Conservation (phyloP, 2,113 vertebrate species). For the Calyptomena viridis region DNA sequence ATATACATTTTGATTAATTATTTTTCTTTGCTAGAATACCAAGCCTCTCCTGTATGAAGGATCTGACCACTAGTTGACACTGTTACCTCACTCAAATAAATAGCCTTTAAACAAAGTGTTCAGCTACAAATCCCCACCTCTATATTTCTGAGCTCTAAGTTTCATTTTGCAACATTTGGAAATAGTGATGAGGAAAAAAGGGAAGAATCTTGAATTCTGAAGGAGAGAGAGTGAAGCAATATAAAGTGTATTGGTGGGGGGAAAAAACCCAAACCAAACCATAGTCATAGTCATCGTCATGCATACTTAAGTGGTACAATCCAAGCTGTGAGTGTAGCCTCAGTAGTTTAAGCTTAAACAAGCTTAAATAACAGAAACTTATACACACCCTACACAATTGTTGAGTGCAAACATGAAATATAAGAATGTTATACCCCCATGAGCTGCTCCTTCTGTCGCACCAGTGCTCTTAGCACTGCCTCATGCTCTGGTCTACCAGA, state of each 20-base stretch:
- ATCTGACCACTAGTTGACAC: constrained; percentile 54
- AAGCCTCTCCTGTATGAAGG: neutral
- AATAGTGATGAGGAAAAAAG: neutral
- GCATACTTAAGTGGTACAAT: neutral
- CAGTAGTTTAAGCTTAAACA: neutral
- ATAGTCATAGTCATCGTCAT: neutral
- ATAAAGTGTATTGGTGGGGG: neutral
- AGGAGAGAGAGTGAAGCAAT: neutral
- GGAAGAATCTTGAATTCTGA: neutral
- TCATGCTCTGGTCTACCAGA: neutral
- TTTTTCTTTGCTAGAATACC: neutral
- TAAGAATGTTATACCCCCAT: neutral
- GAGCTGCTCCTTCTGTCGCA: neutral
- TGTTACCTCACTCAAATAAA: neutral
- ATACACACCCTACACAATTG: neutral
- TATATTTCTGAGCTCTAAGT: neutral
- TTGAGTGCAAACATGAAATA: neutral
- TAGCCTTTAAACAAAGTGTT: neutral
- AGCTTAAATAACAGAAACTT: neutral
- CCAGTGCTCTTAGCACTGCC: neutral
- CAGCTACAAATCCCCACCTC: neutral
- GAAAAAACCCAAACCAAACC: neutral
- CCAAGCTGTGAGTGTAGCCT: neutral
- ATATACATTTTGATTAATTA: neutral
- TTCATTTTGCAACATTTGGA: neutral